A percentile compares a stretch with the other conserved stretches of the same genome.
These are phyloP conservation scores for Pandemis heparana DNA, from an alignment of 2,888 invertebrate species.

Conservation along the genomic window DNA sequence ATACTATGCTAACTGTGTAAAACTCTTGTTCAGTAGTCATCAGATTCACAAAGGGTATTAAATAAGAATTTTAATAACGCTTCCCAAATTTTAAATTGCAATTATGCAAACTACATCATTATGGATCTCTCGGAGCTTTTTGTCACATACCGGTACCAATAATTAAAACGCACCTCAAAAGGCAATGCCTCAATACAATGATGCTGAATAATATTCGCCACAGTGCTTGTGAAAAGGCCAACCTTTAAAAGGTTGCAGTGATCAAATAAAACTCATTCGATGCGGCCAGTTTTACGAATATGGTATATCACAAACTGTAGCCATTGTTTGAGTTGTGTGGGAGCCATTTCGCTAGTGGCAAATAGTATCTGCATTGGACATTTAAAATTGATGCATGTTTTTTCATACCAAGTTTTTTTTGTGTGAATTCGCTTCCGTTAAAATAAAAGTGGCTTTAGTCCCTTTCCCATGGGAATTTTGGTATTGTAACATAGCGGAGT, in stretches of 20 bases:
- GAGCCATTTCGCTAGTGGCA: conserved; percentile 24
- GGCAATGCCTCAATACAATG: background rate
- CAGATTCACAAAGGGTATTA: too few species aligned
- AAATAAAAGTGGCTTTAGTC: background rate
- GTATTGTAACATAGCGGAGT: too few species aligned
- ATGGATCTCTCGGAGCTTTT: background rate
- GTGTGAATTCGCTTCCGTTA: background rate
- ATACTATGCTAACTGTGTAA: too few species aligned
- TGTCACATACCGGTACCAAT: background rate
- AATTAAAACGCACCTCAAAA: conserved; percentile 6
- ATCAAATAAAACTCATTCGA: conserved; percentile 23
- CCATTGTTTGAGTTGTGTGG: conserved; percentile 26
- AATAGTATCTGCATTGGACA: conserved; percentile 5
- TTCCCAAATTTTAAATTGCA: too few species aligned
- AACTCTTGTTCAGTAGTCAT: too few species aligned
- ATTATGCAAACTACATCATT: background rate
- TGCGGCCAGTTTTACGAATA: conserved; percentile 15
- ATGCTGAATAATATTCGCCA: background rate
- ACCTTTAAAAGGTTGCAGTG: conserved; percentile 15
- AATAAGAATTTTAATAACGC: too few species aligned
- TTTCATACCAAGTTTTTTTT: background rate
- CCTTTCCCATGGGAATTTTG: too few species aligned
- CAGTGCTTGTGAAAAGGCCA: conserved; percentile 6
- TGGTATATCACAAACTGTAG: conserved; percentile 10
- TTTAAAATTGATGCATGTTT: background rate